Percentiles rank a stretch among this genome's conserved stretches.
Evolutionary conservation across 2,888 invertebrate genomes (phyloP).

Genomic region (Temnothorax rugatulus): DNA sequence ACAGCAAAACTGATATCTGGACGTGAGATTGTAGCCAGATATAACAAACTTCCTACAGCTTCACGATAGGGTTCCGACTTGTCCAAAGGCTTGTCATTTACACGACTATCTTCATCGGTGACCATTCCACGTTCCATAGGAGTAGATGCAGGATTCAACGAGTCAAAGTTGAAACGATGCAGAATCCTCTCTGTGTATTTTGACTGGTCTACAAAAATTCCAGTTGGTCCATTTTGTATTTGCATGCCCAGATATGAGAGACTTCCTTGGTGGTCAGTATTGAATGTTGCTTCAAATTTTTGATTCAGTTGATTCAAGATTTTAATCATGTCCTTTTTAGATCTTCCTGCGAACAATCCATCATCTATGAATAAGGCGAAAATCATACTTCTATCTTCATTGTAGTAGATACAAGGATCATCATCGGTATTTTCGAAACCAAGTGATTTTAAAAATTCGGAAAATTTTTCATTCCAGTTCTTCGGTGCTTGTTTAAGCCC

Average conservation of each 20-base stretch:
- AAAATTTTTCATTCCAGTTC: constrained; percentile 75
- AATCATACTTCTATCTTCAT: constrained; percentile 66
- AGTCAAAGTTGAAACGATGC: no score
- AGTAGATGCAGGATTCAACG: no score
- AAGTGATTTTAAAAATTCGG: constrained; percentile 66
- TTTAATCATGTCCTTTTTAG: constrained; percentile 61
- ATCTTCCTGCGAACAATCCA: constrained; percentile 68
- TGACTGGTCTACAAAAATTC: constrained; percentile 75
- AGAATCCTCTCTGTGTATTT: no score
- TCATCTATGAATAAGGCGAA: constrained; percentile 73
- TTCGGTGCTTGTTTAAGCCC: constrained; percentile 75
- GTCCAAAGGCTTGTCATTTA: no score
- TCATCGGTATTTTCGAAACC: constrained; percentile 73
- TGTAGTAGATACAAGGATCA: constrained; percentile 76
- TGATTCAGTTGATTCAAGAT: constrained; percentile 60
- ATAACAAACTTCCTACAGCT: no score
- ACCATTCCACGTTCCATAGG: no score
- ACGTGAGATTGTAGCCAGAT: no score
- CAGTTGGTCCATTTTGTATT: constrained; percentile 63
- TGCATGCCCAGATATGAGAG: constrained; percentile 74
- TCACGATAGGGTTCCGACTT: no score
- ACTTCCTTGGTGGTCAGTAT: constrained; percentile 43
- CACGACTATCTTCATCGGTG: no score
- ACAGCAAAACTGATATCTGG: no score
- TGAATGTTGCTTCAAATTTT: constrained; percentile 66